Percentiles rank a stretch among this genome's conserved stretches.
Evolutionary conservation across 1,140 invertebrate genomes (phyloP).

Genomic region (Cotesia vestalis): DNA sequence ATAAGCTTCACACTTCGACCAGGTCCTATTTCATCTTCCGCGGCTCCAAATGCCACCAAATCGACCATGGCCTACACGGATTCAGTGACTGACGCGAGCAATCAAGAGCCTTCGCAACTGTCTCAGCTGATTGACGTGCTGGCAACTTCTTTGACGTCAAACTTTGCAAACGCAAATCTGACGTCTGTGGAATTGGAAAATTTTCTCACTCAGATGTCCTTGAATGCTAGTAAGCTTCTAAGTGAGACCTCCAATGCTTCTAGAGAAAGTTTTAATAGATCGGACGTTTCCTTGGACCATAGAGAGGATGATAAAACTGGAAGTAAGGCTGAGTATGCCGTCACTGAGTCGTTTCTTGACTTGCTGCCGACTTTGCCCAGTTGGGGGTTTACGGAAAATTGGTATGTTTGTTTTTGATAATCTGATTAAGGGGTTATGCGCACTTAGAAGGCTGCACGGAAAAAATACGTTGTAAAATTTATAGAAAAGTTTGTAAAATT

Average conservation of each 20-base stretch:
- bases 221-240: constrained; percentile 45
- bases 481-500: too few relatives aligned
- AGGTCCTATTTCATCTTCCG: constrained; percentile 65
- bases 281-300: too few relatives aligned
- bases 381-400: background rate
- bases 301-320: background rate
- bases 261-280: too few relatives aligned
- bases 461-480: too few relatives aligned
- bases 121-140: constrained; percentile 4
- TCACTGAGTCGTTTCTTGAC: constrained; percentile 11
- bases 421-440: too few relatives aligned
- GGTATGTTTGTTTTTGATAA: too few relatives aligned
- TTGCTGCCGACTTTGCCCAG: constrained; percentile 16
- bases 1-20: constrained; percentile 88
- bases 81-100: constrained; percentile 4
- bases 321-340: background rate
- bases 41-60: constrained; percentile 25
- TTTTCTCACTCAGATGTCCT: constrained; percentile 48
- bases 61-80: constrained; percentile 25
- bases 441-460: too few relatives aligned
- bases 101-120: background rate
- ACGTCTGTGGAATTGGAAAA: constrained; percentile 43
- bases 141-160: constrained; percentile 42
- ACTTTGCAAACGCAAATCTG: constrained; percentile 43
- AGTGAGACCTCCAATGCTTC: constrained; percentile 31